Base-by-base conservation (phyloP, 1,140 invertebrate species). In the Gonatopus flavifemur region DNA sequence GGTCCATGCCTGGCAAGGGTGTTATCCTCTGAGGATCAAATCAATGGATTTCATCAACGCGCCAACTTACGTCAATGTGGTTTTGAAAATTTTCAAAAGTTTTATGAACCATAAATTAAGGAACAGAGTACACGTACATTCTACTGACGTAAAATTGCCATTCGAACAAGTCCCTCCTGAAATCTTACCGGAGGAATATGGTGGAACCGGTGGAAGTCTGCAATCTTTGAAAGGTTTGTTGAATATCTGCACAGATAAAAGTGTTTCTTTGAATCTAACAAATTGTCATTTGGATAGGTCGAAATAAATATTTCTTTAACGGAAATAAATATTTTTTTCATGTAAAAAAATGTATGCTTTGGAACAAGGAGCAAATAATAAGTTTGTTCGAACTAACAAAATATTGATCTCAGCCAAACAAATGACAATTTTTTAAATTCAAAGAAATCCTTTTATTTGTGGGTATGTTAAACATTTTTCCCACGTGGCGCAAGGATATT, bases 41-140 rank as follows among this genome's bases (percentile, higher is more conserved):
- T 76, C 83, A 1, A 68, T 90, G 19, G 83, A 90, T 56, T 89
- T 88, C 61, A 76, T 90, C 1, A 88, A 90, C 67, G 80, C 86
- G 2, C 88, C 87, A 0, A 57, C 65, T 1, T 81, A 88, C 55
- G 79, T 90, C 12, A 87, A 88, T 60, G 72, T 85, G 4, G 73
- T 90, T 3, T 71, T 90, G 18, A 84, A 83, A 38, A 80, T 90
- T 8, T 84, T 89, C 45, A 84, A 83, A 67, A 79, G 66, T 47
- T 90, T 91, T 57, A 85, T 91, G 85, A 84, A 80, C 18, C 76
- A 83, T 32, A 90, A 91, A 58, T 67, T 89, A 52, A 80, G 76
- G 36, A 67, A 74, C 1, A 77, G 86, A 41, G 74, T 87, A 3
- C 63, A 78, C 42, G 71, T 86, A 0, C 81, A 83, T 64, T 69